Evolutionary conservation across 2,113 vertebrate species (phyloP).

Genomic region (Xiphophorus couchianus): DNA sequence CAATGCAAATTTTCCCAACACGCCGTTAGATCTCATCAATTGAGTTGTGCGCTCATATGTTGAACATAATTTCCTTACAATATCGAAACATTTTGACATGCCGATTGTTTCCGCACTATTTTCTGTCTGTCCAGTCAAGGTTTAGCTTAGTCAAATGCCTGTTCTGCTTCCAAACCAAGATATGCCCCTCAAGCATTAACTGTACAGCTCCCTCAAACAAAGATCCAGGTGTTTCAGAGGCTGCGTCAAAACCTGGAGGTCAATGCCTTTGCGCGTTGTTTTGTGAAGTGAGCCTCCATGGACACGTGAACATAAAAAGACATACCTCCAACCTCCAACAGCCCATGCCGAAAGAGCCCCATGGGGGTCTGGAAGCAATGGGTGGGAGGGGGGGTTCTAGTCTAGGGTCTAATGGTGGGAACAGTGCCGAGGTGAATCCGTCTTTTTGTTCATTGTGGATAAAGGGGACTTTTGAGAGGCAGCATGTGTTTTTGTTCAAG

Average conservation of each 20-base stretch:
- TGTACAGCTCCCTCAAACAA: constrained; percentile 38
- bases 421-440: constrained; percentile 72
- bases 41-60: constrained; percentile 64
- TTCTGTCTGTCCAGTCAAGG: constrained; percentile 7
- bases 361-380: constrained; percentile 36
- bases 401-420: constrained; percentile 73
- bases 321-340: constrained; percentile 56
- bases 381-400: constrained; percentile 35
- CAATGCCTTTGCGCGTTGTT: constrained; percentile 67
- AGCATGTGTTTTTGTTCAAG: constrained; percentile 70
- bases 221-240: constrained; percentile 73
- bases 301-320: constrained; percentile 75
- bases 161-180: constrained; percentile 15
- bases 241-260: constrained; percentile 69
- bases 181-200: constrained; percentile 19
- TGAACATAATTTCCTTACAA: constrained; percentile 67
- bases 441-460: constrained; percentile 71
- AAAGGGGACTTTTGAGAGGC: constrained; percentile 77
- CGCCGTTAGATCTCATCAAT: constrained; percentile 65
- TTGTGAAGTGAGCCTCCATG: constrained; percentile 69
- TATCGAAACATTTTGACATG: constrained; percentile 60
- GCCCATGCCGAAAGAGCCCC: constrained; percentile 52
- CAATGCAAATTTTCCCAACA: constrained; percentile 72
- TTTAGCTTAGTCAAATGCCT: constrained; percentile 9
- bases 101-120: background rate